A percentile compares a stretch with the other conserved stretches of the same genome.
phyloP scores from a whole-genome alignment of 2,113 vertebrate genomes.

The sheep (Ovis aries) region DNA sequence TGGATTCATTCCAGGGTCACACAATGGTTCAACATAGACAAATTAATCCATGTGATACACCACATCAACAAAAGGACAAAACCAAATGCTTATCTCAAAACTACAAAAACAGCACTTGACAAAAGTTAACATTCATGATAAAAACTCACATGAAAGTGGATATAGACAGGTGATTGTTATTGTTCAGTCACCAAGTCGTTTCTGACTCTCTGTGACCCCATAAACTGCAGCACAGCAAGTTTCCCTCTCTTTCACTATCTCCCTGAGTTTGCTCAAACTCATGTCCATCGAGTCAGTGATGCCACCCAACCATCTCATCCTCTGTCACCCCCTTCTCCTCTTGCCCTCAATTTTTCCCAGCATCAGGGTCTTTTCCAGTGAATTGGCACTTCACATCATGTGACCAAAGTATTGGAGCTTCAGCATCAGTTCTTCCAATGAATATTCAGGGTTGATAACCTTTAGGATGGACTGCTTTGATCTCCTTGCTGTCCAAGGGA shows the following conservation, averaged over 20 bases:
- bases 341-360: neutral
- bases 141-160: neutral
- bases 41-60: neutral
- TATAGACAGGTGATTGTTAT: neutral
- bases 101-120: neutral
- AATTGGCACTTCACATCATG: rapidly evolving
- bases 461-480: neutral
- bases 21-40: neutral
- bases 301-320: neutral
- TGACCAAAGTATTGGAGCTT: neutral
- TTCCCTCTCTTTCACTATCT: neutral
- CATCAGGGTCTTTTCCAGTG: neutral
- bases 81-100: neutral
- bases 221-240: neutral
- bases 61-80: neutral
- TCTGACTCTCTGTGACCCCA: neutral
- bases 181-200: neutral
- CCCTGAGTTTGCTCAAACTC: neutral
- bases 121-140: neutral
- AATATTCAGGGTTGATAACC: neutral
- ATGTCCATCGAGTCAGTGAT: neutral
- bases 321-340: neutral
- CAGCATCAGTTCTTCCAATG: neutral
- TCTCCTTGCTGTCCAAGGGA: neutral
- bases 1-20: neutral